A percentile compares a stretch with the other conserved stretches of the same genome.
Evolutionary conservation across 2,888 invertebrate species (phyloP).

Genomic region (Heterodera filipjevi): DNA sequence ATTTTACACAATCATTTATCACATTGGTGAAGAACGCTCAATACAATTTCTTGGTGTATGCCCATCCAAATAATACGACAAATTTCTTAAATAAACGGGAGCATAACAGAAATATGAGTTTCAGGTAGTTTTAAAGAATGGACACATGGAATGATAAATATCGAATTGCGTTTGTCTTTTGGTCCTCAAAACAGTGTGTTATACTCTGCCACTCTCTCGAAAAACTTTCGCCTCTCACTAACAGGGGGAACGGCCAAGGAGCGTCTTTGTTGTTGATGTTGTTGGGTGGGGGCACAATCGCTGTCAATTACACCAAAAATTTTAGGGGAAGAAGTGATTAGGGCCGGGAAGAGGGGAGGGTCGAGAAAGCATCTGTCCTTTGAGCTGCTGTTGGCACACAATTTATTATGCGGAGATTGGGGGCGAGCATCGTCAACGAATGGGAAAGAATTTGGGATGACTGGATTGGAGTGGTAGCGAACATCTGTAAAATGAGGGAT

Average conservation of each 20-base stretch:
- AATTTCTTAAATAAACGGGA: background rate
- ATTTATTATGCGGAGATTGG: constrained; percentile 1
- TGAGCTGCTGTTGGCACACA: constrained; percentile 27
- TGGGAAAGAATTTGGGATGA: constrained; percentile 40
- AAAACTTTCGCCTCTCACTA: constrained; percentile 61
- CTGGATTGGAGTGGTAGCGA: constrained; percentile 61
- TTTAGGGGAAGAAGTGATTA: constrained; percentile 11
- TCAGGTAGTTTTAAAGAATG: background rate
- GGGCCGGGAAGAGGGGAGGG: background rate
- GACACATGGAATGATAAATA: background rate
- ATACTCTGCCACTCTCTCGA: constrained; percentile 62
- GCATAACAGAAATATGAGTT: background rate
- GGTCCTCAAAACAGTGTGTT: constrained; percentile 52
- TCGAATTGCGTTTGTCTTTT: constrained; percentile 7
- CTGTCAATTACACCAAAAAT: background rate
- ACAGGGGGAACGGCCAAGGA: constrained; percentile 51
- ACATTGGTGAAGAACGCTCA: background rate
- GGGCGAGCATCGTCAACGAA: background rate
- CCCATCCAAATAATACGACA: background rate
- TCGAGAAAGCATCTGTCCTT: constrained; percentile 9
- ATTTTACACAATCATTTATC: background rate
- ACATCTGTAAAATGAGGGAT: constrained; percentile 44
- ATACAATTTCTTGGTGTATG: background rate
- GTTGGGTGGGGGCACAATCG: background rate
- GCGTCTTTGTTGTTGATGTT: constrained; percentile 36